These are phyloP conservation scores for Percopsis transmontana DNA, from an alignment of 2,113 vertebrate species.

Conservation along the genomic window DNA sequence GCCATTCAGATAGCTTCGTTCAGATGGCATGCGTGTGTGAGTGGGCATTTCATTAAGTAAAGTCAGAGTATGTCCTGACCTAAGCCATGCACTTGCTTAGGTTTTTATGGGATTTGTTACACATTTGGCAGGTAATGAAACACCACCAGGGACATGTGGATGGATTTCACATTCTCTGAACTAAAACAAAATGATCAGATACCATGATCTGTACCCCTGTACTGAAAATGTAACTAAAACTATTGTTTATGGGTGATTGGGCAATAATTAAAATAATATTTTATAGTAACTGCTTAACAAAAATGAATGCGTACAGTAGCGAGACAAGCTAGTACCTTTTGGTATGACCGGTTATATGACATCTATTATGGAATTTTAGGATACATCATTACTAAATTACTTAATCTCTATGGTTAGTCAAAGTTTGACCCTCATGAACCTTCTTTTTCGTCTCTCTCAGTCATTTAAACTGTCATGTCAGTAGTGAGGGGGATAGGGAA, in stretches of 20 bases:
- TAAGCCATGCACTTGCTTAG: neutral
- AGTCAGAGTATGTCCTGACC: neutral
- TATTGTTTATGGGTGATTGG: neutral
- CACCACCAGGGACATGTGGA: neutral
- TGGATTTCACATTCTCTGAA: too few species aligned
- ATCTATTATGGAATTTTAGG: neutral
- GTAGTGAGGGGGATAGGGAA: neutral
- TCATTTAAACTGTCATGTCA: too few species aligned
- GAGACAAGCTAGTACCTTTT: neutral
- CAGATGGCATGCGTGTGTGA: neutral
- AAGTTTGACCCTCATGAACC: too few species aligned
- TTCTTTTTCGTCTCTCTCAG: too few species aligned
- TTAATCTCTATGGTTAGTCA: too few species aligned
- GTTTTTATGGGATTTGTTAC: neutral
- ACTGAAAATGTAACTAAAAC: neutral
- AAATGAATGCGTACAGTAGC: neutral
- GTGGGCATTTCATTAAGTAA: conserved; percentile 5
- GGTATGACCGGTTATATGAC: neutral
- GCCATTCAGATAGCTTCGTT: neutral
- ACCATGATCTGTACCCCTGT: neutral
- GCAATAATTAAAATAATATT: neutral
- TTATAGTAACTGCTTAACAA: neutral
- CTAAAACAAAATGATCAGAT: too few species aligned
- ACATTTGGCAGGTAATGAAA: neutral
- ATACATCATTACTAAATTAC: neutral